Evolutionary conservation across 2,888 invertebrate genomes (phyloP).

Genomic region (Chouioia cunea): DNA sequence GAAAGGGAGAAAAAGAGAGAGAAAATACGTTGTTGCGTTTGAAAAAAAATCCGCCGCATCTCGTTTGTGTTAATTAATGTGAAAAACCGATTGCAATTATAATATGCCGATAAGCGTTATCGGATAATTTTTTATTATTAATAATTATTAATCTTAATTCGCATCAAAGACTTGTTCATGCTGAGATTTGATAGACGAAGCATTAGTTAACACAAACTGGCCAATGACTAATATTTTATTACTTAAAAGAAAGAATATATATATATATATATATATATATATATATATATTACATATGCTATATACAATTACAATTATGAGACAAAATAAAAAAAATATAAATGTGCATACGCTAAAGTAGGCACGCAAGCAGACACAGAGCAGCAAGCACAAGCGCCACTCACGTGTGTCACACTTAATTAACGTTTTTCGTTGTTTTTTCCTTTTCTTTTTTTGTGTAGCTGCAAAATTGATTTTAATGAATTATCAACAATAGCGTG

Average conservation of each 20-base stretch:
- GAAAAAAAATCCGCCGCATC: conserved; percentile 41
- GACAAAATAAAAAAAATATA: too few species aligned
- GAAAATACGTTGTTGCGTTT: conserved; percentile 34
- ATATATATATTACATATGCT: too few species aligned
- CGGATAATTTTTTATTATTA: not conserved
- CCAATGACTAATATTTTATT: conserved; percentile 52
- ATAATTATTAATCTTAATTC: conserved; percentile 38
- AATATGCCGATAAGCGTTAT: conserved; percentile 34
- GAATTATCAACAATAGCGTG: conserved; percentile 42
- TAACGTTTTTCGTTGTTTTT: conserved; percentile 36
- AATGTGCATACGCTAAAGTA: conserved; percentile 17
- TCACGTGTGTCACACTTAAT: conserved; percentile 41
- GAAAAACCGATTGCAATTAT: conserved; percentile 25
- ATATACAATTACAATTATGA: too few species aligned
- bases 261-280: too few species aligned
- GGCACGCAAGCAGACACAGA: conserved; percentile 15
- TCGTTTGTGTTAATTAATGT: conserved; percentile 55
- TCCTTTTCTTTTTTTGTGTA: too few species aligned
- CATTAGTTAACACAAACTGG: conserved; percentile 55
- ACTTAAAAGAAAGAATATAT: conserved; percentile 38
- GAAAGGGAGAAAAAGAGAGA: conserved; percentile 25
- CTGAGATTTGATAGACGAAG: not conserved
- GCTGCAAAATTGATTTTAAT: conserved; percentile 29
- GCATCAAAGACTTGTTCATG: conserved; percentile 9
- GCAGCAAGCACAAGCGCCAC: conserved; percentile 43